Conservation (phyloP, 2,797 vertebrate species). For the Myripristis murdjan region DNA sequence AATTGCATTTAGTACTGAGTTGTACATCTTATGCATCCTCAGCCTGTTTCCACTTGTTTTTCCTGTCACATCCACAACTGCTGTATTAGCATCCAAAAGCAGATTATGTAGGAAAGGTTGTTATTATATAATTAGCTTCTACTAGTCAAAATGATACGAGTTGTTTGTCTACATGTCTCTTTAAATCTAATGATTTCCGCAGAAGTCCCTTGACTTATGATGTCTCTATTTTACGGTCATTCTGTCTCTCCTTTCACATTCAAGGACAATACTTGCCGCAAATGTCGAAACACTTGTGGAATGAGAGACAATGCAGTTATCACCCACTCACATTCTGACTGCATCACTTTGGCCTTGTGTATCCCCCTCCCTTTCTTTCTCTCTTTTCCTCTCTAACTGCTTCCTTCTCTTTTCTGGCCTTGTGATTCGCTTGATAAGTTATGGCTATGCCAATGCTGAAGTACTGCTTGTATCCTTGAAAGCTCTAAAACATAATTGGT, state of each 20-base stretch:
- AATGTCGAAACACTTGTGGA: slow-evolving; percentile 35
- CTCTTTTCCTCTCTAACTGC: slow-evolving; percentile 23
- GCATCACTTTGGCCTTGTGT: slow-evolving; percentile 51
- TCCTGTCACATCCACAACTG: background rate
- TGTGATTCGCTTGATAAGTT: slow-evolving; percentile 15
- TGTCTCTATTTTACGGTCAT: slow-evolving; percentile 7
- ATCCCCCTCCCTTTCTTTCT: slow-evolving; percentile 15
- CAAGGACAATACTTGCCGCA: slow-evolving; percentile 46
- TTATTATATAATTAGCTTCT: background rate
- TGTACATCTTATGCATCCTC: slow-evolving; percentile 1
- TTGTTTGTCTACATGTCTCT: slow-evolving; percentile 8
- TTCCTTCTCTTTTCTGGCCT: slow-evolving; percentile 33
- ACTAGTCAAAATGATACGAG: slow-evolving; percentile 33
- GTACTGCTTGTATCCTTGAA: slow-evolving; percentile 23
- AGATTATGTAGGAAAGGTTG: slow-evolving; percentile 37
- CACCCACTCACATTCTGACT: slow-evolving; percentile 38
- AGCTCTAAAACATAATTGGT: slow-evolving; percentile 17
- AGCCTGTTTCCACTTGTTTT: background rate
- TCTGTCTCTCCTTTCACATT: slow-evolving; percentile 29
- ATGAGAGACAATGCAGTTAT: slow-evolving; percentile 39
- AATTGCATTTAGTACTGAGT: slow-evolving; percentile 18
- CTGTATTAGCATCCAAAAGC: slow-evolving; percentile 15
- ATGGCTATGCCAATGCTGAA: slow-evolving; percentile 8
- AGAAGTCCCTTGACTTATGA: slow-evolving; percentile 22
- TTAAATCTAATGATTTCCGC: slow-evolving; percentile 31